A percentile compares a stretch with the other conserved stretches of the same genome.
These are phyloP conservation scores for Sclerodermus sp. DNA, from an alignment of 2,888 invertebrate genomes.

Conservation along the genomic window DNA sequence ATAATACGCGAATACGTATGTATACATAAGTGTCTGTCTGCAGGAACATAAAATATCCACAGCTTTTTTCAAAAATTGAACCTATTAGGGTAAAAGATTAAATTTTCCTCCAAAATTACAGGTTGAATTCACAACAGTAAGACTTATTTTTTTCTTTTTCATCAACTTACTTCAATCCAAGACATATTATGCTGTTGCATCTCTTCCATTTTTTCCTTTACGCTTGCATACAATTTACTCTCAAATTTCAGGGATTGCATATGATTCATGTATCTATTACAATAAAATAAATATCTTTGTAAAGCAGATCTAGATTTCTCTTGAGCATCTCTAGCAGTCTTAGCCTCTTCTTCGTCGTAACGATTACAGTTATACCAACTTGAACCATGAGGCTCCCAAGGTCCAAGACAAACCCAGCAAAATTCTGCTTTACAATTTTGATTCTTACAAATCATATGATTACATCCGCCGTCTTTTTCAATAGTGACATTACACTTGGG, in stretches of 20 bases:
- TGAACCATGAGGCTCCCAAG: conserved; percentile 98
- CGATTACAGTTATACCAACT: conserved; percentile 99
- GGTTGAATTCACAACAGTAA: no score
- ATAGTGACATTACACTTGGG: conserved; percentile 97
- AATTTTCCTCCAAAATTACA: conserved; percentile 2
- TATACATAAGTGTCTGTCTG: conserved; percentile 97
- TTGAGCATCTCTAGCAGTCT: conserved; percentile 94
- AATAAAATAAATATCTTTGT: conserved; percentile 97
- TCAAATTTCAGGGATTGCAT: conserved; percentile 98
- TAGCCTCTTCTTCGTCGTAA: conserved; percentile 95
- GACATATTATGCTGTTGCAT: conserved; percentile 99
- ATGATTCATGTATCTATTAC: conserved; percentile 99
- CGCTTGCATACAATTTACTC: conserved; percentile 92
- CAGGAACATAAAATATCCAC: conserved; percentile 96
- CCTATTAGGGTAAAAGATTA: conserved; percentile 59
- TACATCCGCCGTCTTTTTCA: conserved; percentile 97
- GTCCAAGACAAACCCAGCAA: conserved; percentile 98
- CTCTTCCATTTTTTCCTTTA: conserved; percentile 98
- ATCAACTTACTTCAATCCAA: conserved; percentile 84
- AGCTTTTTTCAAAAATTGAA: conserved; percentile 97
- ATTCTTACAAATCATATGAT: conserved; percentile 99
- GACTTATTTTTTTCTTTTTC: neutral
- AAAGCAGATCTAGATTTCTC: conserved; percentile 91
- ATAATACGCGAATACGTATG: conserved; percentile 99
- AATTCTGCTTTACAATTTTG: conserved; percentile 97